phyloP scores from a whole-genome alignment of 2,888 invertebrate genomes.

The Eledona agricola region DNA sequence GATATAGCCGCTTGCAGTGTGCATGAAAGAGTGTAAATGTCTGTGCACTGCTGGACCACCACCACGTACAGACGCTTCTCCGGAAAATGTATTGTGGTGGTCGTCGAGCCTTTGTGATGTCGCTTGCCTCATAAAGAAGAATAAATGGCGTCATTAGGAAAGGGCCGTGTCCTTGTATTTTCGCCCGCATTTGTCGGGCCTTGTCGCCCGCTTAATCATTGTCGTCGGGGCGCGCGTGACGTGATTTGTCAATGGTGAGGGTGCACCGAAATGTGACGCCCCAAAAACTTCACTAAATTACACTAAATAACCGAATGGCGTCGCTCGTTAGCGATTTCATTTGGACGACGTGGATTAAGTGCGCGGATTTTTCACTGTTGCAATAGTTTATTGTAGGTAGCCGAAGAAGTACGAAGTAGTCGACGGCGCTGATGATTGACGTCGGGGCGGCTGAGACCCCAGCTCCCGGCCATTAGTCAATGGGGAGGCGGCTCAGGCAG shows the following conservation, averaged over 20 bases:
- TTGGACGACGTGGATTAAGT: constrained; percentile 4
- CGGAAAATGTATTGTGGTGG: constrained; percentile 57
- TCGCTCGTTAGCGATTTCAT: constrained; percentile 19
- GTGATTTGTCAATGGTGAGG: constrained; percentile 54
- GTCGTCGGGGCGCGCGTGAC: constrained; percentile 55
- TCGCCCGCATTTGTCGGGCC: constrained; percentile 62
- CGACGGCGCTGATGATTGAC: too few species aligned
- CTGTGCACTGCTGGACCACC: constrained; percentile 32
- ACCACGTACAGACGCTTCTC: constrained; percentile 52
- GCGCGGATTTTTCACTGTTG: too few species aligned
- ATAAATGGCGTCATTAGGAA: constrained; percentile 63
- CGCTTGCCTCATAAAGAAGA: constrained; percentile 61
- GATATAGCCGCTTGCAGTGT: constrained; percentile 44
- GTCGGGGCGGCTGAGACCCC: too few species aligned
- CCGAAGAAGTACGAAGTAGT: too few species aligned
- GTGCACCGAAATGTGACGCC: constrained; percentile 20
- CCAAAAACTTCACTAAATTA: constrained; percentile 21
- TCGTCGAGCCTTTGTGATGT: constrained; percentile 60
- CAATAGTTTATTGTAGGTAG: too few species aligned
- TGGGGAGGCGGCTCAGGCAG: constrained; percentile 37
- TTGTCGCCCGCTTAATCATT: constrained; percentile 62
- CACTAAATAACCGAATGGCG: constrained; percentile 18
- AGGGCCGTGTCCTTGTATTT: constrained; percentile 61
- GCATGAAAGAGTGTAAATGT: constrained; percentile 40
- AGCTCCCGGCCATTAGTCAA: constrained; percentile 34